Evolutionary conservation across 2,888 invertebrate genomes (phyloP).

Genomic region (Hydraecia micacea): DNA sequence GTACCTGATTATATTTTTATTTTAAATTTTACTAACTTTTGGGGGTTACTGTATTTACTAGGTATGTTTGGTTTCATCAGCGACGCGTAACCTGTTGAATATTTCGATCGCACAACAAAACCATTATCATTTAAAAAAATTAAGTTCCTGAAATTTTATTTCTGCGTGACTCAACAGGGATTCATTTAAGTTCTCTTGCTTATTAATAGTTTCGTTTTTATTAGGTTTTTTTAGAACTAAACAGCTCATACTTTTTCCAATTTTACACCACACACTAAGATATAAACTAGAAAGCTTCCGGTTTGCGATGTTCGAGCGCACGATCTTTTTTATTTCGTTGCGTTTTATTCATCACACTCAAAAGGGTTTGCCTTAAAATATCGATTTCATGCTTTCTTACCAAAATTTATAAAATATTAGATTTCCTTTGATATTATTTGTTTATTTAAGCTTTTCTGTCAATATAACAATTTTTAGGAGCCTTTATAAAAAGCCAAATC

Average conservation of each 20-base stretch:
- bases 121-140: too few relatives aligned
- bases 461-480: background rate
- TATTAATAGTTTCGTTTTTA: too few relatives aligned
- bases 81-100: background rate
- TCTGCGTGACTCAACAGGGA: too few relatives aligned
- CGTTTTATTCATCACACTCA: slow-evolving; percentile 70
- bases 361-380: slow-evolving; percentile 65
- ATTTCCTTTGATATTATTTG: background rate
- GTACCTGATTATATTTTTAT: too few relatives aligned
- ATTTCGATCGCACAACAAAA: too few relatives aligned
- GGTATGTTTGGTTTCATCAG: background rate
- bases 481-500: background rate
- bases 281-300: slow-evolving; percentile 69
- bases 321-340: slow-evolving; percentile 75
- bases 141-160: too few relatives aligned
- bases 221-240: too few relatives aligned
- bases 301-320: slow-evolving; percentile 59
- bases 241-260: too few relatives aligned
- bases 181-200: too few relatives aligned
- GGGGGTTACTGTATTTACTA: background rate
- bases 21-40: too few relatives aligned
- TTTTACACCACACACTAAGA: slow-evolving; percentile 52
- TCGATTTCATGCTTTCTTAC: slow-evolving; percentile 22
- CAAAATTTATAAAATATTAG: slow-evolving; percentile 7
- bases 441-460: background rate